Conservation (phyloP, 2,797 vertebrate species). For the Spheniscus humboldti region DNA sequence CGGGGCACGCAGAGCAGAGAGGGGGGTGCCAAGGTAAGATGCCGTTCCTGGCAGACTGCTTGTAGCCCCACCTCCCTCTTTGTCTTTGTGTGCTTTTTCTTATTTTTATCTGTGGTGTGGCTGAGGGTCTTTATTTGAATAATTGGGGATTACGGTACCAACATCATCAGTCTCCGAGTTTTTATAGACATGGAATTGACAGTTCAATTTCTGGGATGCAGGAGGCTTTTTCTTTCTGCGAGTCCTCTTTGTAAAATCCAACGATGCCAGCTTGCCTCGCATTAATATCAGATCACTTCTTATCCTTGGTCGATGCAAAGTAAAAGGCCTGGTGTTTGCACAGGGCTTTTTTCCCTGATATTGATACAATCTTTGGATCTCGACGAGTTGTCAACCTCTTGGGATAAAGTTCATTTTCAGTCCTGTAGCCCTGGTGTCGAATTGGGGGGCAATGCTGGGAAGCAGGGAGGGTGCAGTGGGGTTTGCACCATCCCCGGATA, state of each 20-base stretch:
- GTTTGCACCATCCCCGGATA: neutral
- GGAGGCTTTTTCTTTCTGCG: neutral
- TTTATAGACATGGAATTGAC: rapidly evolving
- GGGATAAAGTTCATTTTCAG: neutral
- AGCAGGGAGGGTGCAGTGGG: neutral
- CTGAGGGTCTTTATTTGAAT: neutral
- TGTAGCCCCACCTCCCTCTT: too few species aligned
- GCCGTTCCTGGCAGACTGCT: neutral
- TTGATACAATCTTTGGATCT: neutral
- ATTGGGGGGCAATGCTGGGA: neutral
- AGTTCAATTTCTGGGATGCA: neutral
- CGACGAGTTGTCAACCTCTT: neutral
- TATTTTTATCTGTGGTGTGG: neutral
- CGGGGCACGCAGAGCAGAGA: rapidly evolving
- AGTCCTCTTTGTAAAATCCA: neutral
- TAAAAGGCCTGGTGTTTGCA: neutral
- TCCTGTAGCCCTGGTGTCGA: too few species aligned
- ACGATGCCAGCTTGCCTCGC: rapidly evolving
- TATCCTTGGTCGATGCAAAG: neutral
- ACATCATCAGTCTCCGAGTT: neutral
- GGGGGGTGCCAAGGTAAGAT: neutral
- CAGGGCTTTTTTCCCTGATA: neutral
- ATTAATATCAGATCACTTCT: neutral
- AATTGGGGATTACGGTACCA: neutral
- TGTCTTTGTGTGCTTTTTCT: rapidly evolving